phyloP scores from a whole-genome alignment of 2,888 invertebrate species.

The Camptogramma bilineatum region DNA sequence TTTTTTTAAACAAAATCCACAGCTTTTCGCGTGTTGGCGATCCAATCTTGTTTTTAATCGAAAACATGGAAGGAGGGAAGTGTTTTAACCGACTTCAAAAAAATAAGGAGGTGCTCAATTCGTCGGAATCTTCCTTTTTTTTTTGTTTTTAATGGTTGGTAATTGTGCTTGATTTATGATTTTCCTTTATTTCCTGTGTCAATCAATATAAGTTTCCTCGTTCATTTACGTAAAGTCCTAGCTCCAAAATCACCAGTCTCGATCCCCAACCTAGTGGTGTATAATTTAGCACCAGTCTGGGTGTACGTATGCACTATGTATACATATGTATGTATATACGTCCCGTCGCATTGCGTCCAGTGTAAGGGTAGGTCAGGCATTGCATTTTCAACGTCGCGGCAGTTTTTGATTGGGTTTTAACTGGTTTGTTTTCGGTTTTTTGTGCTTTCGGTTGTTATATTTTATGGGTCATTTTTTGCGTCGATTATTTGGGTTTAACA shows the following conservation, averaged over 20 bases:
- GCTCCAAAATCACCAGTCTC: conserved; percentile 52
- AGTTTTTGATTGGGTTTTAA: conserved; percentile 18
- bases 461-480: background rate
- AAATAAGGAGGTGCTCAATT: too few relatives aligned
- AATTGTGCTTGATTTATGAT: too few relatives aligned
- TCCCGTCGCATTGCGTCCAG: conserved; percentile 63
- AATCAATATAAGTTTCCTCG: too few relatives aligned
- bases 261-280: conserved; percentile 68
- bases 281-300: conserved; percentile 76
- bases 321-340: conserved; percentile 33
- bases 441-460: conserved; percentile 1
- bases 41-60: too few relatives aligned
- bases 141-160: too few relatives aligned
- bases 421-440: background rate
- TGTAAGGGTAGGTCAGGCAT: conserved; percentile 70
- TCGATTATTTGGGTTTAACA: background rate
- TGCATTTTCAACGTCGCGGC: conserved; percentile 43
- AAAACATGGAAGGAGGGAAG: too few relatives aligned
- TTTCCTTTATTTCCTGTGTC: too few relatives aligned
- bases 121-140: too few relatives aligned
- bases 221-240: too few relatives aligned
- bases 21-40: too few relatives aligned
- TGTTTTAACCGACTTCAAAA: too few relatives aligned
- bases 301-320: conserved; percentile 43
- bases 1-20: too few relatives aligned